phyloP scores from a whole-genome alignment of 2,888 invertebrate species.

The Cantharis flavilabris region DNA sequence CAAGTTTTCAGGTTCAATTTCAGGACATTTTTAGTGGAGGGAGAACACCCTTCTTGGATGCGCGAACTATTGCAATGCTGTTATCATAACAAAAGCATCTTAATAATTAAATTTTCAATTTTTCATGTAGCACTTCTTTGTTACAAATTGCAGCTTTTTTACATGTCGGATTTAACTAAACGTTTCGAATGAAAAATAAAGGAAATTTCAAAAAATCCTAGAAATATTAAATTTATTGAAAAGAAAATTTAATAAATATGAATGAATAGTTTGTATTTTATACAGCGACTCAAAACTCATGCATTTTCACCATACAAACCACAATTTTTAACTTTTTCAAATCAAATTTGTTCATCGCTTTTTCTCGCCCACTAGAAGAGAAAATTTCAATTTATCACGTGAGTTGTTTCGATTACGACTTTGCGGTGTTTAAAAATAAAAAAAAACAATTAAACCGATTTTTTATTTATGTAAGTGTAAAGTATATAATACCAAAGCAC shows the following conservation, averaged over 20 bases:
- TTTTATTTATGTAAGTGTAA: not conserved
- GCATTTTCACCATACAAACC: no score
- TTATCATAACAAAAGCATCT: not conserved
- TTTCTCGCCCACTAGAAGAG: not conserved
- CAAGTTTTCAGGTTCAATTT: slow-evolving; percentile 22
- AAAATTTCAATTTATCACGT: not conserved
- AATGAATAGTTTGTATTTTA: no score
- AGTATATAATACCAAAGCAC: not conserved
- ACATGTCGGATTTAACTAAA: not conserved
- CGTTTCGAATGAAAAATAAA: not conserved
- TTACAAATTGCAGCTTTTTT: not conserved
- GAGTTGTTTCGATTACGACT: not conserved
- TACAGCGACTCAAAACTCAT: no score
- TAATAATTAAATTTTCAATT: not conserved
- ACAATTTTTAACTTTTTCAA: not conserved
- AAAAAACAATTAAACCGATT: not conserved
- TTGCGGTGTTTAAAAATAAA: not conserved
- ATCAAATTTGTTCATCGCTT: not conserved
- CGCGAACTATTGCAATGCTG: slow-evolving; percentile 2
- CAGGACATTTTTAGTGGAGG: slow-evolving; percentile 24
- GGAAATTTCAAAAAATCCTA: not conserved
- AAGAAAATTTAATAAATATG: not conserved
- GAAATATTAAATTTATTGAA: not conserved
- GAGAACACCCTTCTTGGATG: slow-evolving; percentile 18
- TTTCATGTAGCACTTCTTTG: not conserved